Conservation (phyloP, 2,113 vertebrate species). For the Theristicus caerulescens region DNA sequence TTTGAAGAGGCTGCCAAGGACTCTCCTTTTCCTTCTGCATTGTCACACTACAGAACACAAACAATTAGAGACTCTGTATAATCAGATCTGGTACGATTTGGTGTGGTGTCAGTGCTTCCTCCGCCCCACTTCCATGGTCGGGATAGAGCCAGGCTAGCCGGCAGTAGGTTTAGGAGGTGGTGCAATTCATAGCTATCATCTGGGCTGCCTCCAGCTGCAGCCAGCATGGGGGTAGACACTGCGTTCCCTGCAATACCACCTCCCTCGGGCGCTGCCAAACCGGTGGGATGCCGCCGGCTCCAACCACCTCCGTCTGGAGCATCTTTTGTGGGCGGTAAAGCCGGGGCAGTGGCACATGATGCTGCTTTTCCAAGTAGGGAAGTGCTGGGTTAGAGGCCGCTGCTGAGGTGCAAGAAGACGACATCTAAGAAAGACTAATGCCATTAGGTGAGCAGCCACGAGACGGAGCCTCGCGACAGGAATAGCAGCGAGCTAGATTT, state of each 20-base stretch:
- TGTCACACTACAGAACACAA: slow-evolving; percentile 14
- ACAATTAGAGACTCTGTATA: slow-evolving; percentile 46
- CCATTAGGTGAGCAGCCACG: not conserved
- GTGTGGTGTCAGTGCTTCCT: slow-evolving; percentile 15
- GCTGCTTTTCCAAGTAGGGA: not conserved
- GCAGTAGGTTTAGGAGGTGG: not conserved
- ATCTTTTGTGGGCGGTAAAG: not conserved
- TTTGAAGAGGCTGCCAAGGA: slow-evolving; percentile 1
- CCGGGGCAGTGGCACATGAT: not conserved
- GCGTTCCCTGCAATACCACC: not conserved
- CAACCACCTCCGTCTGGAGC: not conserved
- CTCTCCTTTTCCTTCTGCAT: slow-evolving; percentile 10
- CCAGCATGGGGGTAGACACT: not conserved
- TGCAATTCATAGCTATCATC: not conserved
- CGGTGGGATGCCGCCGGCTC: not conserved
- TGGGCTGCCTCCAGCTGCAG: not conserved
- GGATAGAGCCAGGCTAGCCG: not conserved
- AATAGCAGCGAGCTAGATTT: not conserved
- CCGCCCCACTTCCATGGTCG: rapidly evolving
- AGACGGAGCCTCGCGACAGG: not conserved
- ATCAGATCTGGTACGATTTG: not conserved
- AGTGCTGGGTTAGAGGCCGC: not conserved
- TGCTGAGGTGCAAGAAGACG: not conserved
- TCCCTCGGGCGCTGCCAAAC: not conserved
- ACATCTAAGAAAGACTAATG: not conserved